These are phyloP conservation scores for Neoitamus cyanurus DNA, from an alignment of 2,888 invertebrate genomes.

Conservation along the genomic window DNA sequence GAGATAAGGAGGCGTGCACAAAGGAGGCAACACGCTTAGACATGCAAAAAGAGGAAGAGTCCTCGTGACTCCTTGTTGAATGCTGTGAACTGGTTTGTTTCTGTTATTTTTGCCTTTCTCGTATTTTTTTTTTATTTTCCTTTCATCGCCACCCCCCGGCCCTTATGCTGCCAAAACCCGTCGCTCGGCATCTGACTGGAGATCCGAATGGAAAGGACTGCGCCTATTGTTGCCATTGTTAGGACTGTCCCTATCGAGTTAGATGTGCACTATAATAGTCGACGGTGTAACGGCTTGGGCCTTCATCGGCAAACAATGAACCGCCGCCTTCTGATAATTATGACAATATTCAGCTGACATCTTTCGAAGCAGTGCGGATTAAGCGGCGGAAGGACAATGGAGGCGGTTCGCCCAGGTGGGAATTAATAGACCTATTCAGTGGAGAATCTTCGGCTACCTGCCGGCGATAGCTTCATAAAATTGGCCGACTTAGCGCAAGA, in stretches of 20 bases:
- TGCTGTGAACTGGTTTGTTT: conserved; percentile 44
- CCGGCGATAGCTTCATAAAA: conserved; percentile 7
- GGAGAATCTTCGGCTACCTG: conserved; percentile 8
- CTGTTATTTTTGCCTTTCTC: conserved; percentile 7
- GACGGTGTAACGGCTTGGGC: conserved; percentile 6
- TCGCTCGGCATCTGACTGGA: background rate
- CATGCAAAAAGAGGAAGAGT: conserved; percentile 43
- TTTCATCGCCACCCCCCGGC: background rate
- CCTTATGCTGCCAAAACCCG: conserved; percentile 12
- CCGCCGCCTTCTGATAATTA: conserved; percentile 49
- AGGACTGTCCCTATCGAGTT: conserved; percentile 37
- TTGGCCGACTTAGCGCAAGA: background rate
- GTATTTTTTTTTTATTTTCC: conserved; percentile 10
- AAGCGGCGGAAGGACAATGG: conserved; percentile 27
- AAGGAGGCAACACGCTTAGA: conserved; percentile 42
- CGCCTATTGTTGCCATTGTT: conserved; percentile 45
- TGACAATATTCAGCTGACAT: conserved; percentile 40
- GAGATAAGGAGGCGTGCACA: conserved; percentile 23
- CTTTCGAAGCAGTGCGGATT: conserved; percentile 32
- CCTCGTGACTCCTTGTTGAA: conserved; percentile 40
- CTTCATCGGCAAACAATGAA: conserved; percentile 28
- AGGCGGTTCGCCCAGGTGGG: background rate
- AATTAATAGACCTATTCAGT: conserved; percentile 29
- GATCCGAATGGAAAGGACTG: conserved; percentile 26
- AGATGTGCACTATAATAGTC: conserved; percentile 8